Base-by-base conservation (phyloP, 2,888 invertebrate species). In the Aleiodes alternator region DNA sequence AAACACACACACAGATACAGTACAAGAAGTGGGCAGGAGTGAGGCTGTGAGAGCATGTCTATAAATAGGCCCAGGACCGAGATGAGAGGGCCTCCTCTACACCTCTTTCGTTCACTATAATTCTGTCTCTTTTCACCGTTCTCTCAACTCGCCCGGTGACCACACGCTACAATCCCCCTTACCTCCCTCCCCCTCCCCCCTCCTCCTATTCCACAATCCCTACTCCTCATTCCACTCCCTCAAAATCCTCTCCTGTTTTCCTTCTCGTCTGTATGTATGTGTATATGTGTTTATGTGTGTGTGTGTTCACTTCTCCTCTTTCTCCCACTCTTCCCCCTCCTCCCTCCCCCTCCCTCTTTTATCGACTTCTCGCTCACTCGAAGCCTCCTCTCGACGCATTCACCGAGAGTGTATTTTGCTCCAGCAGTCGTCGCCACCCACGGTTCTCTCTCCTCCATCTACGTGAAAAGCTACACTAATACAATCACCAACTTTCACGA, bases 41-140 rank as follows among this genome's bases (percentile, higher is more conserved):
- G 87, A 87, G 86, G 84, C 87, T 87, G 87, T 88, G 88, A 88
- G 88, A 87, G 87, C 88, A 88, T 83, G 86, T 88, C 87, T 88
- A 88, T 87, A 87, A 88, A 87, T 88, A 87, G 88, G 82, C 82
- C 87, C 84, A 76, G 83, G 85, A 86, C 85, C 85, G 85, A 87
- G 87, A 88, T 85, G 87, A 87, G 79, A 78, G 56, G 81, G 82
- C 82, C 87, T 87, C 86, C 85, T 84, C 85, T 84, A 84, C 85
- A 83, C 85, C 85, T 85, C 84, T 83, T 83, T 82, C 83, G 83
- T 80, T 82, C 81, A 80, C 77, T 76, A 31, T 57, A 1, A 31
- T 61, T 34, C 43, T 14, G 6, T 74, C 74, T 74, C 53, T 38
- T 56, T 66, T 61, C 8, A 23, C 64, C 71, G 57, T 23, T 61